Percentiles rank a stretch among this genome's conserved stretches.
These are phyloP conservation scores for Dicaeum eximium DNA, from an alignment of 2,113 vertebrate species.

Conservation along the genomic window DNA sequence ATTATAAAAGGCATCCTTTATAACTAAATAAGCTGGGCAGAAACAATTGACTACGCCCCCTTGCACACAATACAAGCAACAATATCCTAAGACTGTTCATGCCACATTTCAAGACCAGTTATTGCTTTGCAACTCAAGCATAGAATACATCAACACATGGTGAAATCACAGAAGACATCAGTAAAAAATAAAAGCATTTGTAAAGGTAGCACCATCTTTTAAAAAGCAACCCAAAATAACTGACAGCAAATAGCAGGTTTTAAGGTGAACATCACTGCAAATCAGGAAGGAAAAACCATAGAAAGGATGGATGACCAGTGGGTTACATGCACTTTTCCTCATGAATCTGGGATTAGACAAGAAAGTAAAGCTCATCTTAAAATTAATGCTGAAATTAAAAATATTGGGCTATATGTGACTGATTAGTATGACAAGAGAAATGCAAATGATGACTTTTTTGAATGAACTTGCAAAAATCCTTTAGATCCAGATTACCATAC, in stretches of 20 bases:
- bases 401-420: neutral
- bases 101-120: neutral
- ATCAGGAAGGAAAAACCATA: neutral
- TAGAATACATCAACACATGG: rapidly evolving
- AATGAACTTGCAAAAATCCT: neutral
- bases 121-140: neutral
- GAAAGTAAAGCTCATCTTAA: neutral
- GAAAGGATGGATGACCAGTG: neutral
- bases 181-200: neutral
- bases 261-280: neutral
- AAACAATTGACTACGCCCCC: neutral
- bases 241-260: neutral
- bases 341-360: neutral
- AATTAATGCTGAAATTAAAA: neutral
- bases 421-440: neutral
- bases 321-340: neutral
- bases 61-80: neutral
- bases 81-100: neutral
- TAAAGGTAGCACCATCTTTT: neutral
- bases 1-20: neutral
- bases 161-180: neutral
- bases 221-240: neutral
- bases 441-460: neutral
- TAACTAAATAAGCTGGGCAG: neutral
- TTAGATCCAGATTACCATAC: neutral